A percentile compares a stretch with the other conserved stretches of the same genome.
Evolutionary conservation across 2,113 vertebrate species (phyloP).

Genomic region (Entomyzon cyanotis): DNA sequence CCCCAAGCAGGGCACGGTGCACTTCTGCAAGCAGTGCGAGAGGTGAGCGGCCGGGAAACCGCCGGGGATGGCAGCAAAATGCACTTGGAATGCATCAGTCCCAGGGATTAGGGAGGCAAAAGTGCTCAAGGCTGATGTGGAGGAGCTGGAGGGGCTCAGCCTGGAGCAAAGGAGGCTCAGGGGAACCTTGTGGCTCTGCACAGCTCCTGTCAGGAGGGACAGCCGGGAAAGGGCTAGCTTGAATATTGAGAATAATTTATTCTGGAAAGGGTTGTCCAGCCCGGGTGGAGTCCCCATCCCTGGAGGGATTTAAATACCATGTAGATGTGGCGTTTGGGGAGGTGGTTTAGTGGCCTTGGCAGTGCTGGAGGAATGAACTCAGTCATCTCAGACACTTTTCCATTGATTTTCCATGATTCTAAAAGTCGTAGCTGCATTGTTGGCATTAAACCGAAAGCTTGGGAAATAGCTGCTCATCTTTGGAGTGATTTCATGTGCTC

Average conservation of each 20-base stretch:
- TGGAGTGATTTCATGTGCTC: neutral
- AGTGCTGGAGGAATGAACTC: too few relatives aligned
- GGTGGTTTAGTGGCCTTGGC: neutral
- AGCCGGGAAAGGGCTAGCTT: neutral
- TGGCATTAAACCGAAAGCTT: neutral
- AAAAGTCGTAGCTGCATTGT: neutral
- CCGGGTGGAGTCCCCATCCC: neutral
- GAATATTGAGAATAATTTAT: neutral
- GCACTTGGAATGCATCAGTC: accelerated
- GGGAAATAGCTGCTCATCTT: neutral
- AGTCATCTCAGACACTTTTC: neutral
- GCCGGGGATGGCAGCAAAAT: neutral
- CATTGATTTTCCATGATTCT: neutral
- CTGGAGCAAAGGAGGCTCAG: neutral
- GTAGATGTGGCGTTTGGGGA: neutral
- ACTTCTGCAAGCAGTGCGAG: conserved; percentile 98
- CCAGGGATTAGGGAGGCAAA: neutral
- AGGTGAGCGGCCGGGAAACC: conserved; percentile 68
- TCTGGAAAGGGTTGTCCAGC: neutral
- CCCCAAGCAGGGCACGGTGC: conserved; percentile 90
- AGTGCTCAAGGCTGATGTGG: too few relatives aligned
- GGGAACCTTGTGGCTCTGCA: neutral
- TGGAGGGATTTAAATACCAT: neutral
- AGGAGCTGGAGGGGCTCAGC: neutral
- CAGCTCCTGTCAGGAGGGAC: neutral